phyloP scores from a whole-genome alignment of 2,113 vertebrate genomes.

The Enhydra lutris region DNA sequence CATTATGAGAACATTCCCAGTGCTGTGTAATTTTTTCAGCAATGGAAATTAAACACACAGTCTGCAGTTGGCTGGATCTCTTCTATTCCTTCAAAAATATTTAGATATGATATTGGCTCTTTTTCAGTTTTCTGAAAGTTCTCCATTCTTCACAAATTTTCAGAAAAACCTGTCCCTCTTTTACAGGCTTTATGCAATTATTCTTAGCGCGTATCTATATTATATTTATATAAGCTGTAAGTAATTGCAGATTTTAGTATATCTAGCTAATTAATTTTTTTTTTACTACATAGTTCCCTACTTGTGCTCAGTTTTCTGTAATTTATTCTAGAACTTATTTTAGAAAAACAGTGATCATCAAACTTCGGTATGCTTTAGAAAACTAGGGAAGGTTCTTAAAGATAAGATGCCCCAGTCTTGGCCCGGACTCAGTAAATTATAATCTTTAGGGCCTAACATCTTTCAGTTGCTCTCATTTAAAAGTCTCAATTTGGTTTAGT shows the following conservation, averaged over 20 bases:
- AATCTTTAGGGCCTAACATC: background rate
- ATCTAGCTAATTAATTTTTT: background rate
- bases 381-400: constrained; percentile 14
- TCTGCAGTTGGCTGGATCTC: background rate
- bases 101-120: constrained; percentile 10
- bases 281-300: background rate
- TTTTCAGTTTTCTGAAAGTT: constrained; percentile 19
- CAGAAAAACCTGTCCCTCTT: background rate
- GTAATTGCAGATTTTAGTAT: background rate
- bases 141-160: background rate
- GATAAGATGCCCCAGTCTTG: background rate
- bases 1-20: constrained; percentile 2
- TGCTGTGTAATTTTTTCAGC: constrained; percentile 12
- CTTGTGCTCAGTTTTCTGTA: background rate
- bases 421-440: background rate
- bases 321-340: constrained; percentile 20
- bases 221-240: background rate
- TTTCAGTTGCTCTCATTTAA: background rate
- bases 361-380: background rate
- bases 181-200: background rate
- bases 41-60: constrained; percentile 37
- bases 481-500: background rate
- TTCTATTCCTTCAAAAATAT: constrained; percentile 47
- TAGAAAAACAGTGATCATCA: background rate
- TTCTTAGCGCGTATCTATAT: background rate